Conservation (phyloP, 2,113 vertebrate species). For the Cynocephalus volans region DNA sequence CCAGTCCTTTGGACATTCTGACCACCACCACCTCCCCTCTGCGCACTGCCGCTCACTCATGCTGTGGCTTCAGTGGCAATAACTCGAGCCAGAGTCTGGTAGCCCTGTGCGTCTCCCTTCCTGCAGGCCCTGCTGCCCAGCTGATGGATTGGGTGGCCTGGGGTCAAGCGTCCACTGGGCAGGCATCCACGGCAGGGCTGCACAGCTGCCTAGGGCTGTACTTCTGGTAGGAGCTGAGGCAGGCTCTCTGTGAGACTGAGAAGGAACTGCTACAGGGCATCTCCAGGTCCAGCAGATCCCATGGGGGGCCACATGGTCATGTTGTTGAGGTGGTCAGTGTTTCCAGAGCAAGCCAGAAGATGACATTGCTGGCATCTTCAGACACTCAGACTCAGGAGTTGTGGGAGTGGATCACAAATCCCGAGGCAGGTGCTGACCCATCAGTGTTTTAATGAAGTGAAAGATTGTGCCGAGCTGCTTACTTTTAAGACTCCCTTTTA, state of each 20-base stretch:
- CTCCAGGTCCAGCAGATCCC: neutral
- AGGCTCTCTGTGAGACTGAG: neutral
- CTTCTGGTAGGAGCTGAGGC: neutral
- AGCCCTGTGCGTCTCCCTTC: neutral
- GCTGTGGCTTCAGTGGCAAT: no score
- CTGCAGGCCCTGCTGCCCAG: neutral
- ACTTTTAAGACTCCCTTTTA: accelerated
- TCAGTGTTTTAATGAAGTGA: neutral
- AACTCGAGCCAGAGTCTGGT: no score
- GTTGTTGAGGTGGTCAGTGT: neutral
- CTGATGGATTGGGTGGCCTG: neutral
- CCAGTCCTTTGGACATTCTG: neutral
- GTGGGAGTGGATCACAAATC: neutral
- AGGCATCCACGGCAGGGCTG: neutral
- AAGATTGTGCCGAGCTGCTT: no score
- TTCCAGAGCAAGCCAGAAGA: neutral
- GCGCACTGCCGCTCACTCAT: neutral
- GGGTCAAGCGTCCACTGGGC: neutral
- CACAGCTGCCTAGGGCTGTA: neutral
- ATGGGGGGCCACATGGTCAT: neutral
- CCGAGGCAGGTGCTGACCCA: neutral
- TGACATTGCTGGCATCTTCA: neutral
- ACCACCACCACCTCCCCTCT: neutral
- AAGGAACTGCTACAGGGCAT: neutral
- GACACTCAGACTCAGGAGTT: neutral